phyloP scores from a whole-genome alignment of 2,888 invertebrate genomes.

The Theretra japonica region DNA sequence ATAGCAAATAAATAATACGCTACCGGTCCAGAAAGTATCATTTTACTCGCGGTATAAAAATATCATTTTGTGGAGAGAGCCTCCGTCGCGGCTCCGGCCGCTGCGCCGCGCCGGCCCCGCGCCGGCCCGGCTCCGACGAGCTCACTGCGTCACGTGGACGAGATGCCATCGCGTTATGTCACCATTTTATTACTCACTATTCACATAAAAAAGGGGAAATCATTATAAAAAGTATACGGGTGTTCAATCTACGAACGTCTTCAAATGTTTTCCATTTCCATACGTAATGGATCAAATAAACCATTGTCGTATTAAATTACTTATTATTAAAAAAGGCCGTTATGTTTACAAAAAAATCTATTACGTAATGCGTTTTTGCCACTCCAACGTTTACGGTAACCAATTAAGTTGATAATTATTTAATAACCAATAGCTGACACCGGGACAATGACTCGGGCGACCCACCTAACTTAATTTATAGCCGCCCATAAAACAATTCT shows the following conservation, averaged over 20 bases:
- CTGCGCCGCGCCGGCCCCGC: background rate
- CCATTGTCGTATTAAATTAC: background rate
- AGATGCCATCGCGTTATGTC: conserved; percentile 38
- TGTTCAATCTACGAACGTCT: background rate
- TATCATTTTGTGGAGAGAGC: conserved; percentile 8
- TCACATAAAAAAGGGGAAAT: conserved; percentile 33
- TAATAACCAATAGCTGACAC: conserved; percentile 52
- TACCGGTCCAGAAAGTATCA: conserved; percentile 66
- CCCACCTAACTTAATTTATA: conserved; percentile 70
- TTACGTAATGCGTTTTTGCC: background rate
- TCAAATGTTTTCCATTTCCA: background rate
- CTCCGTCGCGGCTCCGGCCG: background rate
- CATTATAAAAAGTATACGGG: conserved; percentile 2
- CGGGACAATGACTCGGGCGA: conserved; percentile 45
- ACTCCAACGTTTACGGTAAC: conserved; percentile 33
- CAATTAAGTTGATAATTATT: conserved; percentile 65
- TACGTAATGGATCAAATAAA: background rate
- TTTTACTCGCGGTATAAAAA: conserved; percentile 66
- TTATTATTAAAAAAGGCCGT: background rate
- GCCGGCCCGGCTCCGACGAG: background rate
- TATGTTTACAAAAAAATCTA: conserved; percentile 17
- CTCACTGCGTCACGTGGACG: conserved; percentile 5
- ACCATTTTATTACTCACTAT: conserved; percentile 41
- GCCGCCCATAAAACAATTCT: conserved; percentile 81
- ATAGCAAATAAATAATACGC: conserved; percentile 46